Conservation (phyloP, 2,113 vertebrate species). For the Damaliscus lunatus region DNA sequence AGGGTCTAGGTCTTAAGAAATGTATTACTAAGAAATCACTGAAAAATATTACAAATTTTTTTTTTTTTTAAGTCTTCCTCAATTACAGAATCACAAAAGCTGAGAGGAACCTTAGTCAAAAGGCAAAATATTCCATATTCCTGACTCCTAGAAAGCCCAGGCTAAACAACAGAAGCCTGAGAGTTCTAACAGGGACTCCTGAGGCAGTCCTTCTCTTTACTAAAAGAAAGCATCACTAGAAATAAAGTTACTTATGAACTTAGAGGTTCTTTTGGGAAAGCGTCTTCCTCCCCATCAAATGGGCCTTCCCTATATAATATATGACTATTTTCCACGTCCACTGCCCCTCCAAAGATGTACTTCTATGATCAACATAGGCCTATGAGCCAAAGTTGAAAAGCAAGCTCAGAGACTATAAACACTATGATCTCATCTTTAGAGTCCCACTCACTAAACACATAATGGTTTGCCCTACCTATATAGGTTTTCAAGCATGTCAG, state of each 20-base stretch:
- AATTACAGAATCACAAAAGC: neutral
- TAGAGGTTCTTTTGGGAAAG: neutral
- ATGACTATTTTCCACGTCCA: neutral
- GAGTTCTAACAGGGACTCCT: neutral
- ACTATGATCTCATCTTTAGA: neutral
- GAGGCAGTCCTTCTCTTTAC: neutral
- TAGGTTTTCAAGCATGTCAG: neutral
- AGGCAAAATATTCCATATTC: neutral
- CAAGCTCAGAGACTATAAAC: neutral
- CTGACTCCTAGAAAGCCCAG: neutral
- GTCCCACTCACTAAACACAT: neutral
- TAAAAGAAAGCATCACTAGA: neutral
- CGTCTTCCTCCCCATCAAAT: accelerated
- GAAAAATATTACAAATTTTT: neutral
- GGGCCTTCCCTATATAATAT: neutral
- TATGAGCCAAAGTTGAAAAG: neutral
- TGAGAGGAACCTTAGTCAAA: neutral
- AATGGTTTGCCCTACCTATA: neutral
- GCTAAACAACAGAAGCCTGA: neutral
- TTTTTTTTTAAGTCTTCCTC: neutral
- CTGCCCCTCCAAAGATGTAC: neutral
- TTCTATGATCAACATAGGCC: neutral
- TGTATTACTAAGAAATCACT: neutral
- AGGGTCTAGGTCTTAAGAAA: neutral
- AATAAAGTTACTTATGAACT: neutral